Conservation (phyloP, 2,888 invertebrate genomes). For the Bembecia ichneumoniformis region DNA sequence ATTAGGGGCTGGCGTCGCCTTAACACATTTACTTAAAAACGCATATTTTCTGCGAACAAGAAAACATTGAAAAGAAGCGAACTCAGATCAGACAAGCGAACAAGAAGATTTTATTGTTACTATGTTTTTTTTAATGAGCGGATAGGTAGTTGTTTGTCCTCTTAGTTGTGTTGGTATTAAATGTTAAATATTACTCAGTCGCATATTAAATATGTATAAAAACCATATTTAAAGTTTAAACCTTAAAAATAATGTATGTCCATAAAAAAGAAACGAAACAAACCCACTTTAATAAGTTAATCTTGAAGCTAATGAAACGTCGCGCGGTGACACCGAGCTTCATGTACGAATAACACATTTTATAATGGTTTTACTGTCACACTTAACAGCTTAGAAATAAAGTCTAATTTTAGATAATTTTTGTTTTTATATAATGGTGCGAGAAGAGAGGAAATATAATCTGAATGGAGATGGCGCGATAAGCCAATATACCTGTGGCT, state of each 20-base stretch:
- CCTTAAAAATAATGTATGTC: constrained; percentile 5
- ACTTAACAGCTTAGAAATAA: constrained; percentile 5
- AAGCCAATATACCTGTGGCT: constrained; percentile 41
- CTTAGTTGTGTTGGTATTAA: too few species aligned
- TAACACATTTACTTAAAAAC: too few species aligned
- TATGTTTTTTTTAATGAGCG: too few species aligned
- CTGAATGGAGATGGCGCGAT: constrained; percentile 50
- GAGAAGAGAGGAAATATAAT: constrained; percentile 40
- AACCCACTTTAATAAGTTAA: constrained; percentile 51
- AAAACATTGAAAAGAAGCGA: too few species aligned
- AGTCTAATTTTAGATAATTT: too few species aligned
- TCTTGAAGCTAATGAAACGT: constrained; percentile 54
- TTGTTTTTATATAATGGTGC: constrained; percentile 13
- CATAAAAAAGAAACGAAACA: constrained; percentile 19
- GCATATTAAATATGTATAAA: neutral
- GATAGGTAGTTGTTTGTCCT: too few species aligned
- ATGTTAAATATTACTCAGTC: neutral
- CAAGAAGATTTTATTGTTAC: too few species aligned
- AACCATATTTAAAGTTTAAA: neutral
- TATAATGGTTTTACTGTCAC: neutral
- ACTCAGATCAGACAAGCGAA: too few species aligned
- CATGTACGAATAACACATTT: constrained; percentile 12
- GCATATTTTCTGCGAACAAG: too few species aligned
- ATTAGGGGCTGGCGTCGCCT: too few species aligned
- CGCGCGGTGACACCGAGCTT: constrained; percentile 37